Conservation (phyloP, 2,113 vertebrate genomes). For the Phaethon lepturus region DNA sequence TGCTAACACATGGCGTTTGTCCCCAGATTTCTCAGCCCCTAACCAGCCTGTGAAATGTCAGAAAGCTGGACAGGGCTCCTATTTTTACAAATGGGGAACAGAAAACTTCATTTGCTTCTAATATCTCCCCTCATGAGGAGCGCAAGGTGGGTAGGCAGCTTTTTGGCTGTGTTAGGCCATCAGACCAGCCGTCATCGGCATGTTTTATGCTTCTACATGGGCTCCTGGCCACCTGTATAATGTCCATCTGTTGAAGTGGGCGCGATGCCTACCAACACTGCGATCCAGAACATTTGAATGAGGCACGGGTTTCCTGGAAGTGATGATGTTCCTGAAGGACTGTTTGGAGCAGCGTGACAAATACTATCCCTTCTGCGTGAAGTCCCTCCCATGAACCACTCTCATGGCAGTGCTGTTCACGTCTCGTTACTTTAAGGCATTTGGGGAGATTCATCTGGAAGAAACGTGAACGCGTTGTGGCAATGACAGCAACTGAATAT, state of each 20-base stretch:
- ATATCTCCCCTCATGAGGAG: neutral
- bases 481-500: neutral
- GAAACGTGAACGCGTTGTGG: fast-evolving
- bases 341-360: neutral
- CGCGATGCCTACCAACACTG: neutral
- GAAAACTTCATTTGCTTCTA: neutral
- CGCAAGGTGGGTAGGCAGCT: neutral
- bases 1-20: neutral
- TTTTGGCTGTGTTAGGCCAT: neutral
- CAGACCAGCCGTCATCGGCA: neutral
- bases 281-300: neutral
- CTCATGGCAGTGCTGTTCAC: neutral
- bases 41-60: neutral
- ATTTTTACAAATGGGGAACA: neutral
- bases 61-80: neutral
- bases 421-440: neutral
- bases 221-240: neutral
- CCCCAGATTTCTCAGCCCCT: neutral
- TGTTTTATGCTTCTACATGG: neutral
- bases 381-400: fast-evolving
- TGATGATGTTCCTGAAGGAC: neutral
- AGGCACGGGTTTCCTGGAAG: neutral
- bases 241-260: neutral
- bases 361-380: neutral
- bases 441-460: neutral